Evolutionary conservation across 2,797 vertebrate species (phyloP), one percentile per base, ranked within the genome.

Genomic region (Aphelocoma californica): DNA sequence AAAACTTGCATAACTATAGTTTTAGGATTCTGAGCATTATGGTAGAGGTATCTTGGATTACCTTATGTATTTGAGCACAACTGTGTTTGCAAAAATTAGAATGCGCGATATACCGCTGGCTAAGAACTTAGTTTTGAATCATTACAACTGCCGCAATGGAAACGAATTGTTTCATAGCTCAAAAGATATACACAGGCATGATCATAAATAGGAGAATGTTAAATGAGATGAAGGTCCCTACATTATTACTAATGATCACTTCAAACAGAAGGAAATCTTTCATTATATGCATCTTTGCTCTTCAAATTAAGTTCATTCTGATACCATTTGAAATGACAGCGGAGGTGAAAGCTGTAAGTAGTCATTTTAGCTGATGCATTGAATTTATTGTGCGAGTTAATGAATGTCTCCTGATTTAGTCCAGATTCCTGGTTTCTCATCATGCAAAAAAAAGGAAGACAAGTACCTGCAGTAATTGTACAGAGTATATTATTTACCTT

Each of bases 381-480:
- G 31, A 69, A 58, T 7, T 65, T 56, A 79, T 9, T 36, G 47
- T 73, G 34, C 36, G 80, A 34, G 73, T 78, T 81, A 92, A 90
- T 78, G 28, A 81, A 70, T 69, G 8, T 79, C 48, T 62, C 64
- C 77, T 51, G 42, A 78, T 90, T 94, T 82, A 81, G 44, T 62
- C 18, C 17, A 58, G 44, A 25, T 85, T 78, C 50, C 51, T 38
- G 24, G 16, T 47, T 85, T 90, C 29, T 86, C 23, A 23, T 88
- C 79, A 54, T 80, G 58, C 45, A 72, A 61, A 32, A 92, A 92
- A 77, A 80, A 29, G 26, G 60, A 89, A 80, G 29, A 91, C 93
- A 93, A 81, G 10, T 50, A 77, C 12, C 44, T 36, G 42, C 28
- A 95, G 28, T 64, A 95, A 92, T 94, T 97, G 69, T 31, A 94